Percentiles rank a stretch among this genome's conserved stretches.
Conservation (phyloP, 2,113 vertebrate species). For the Tursiops truncatus region DNA sequence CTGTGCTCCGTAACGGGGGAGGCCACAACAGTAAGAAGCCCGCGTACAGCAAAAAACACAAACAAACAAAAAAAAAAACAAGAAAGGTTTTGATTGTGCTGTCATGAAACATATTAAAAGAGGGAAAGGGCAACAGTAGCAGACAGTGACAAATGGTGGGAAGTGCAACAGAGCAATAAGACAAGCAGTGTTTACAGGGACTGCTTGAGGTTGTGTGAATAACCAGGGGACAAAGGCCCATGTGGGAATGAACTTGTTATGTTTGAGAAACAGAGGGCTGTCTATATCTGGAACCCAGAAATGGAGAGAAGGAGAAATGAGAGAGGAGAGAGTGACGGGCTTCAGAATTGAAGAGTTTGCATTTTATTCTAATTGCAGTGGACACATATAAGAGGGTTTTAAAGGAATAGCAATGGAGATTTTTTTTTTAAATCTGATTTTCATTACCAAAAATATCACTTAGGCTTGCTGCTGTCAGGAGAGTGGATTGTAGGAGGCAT, state of each 20-base stretch:
- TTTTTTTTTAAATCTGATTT: neutral
- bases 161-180: neutral
- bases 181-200: rapidly evolving
- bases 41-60: too few relatives aligned
- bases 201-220: neutral
- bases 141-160: neutral
- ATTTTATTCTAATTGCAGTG: neutral
- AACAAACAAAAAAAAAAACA: neutral
- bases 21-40: too few relatives aligned
- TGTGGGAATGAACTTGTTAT: rapidly evolving
- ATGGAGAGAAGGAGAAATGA: neutral
- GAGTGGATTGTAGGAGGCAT: neutral
- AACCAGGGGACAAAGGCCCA: neutral
- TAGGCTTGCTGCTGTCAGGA: neutral
- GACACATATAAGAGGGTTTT: neutral
- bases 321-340: neutral
- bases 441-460: neutral
- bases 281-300: neutral
- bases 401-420: neutral
- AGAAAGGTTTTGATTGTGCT: neutral
- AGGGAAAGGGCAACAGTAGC: too few relatives aligned
- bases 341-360: neutral
- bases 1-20: too few relatives aligned
- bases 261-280: neutral
- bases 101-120: neutral